Evolutionary conservation across 2,888 invertebrate genomes (phyloP).

Genomic region (Rotaria magnacalcarata): DNA sequence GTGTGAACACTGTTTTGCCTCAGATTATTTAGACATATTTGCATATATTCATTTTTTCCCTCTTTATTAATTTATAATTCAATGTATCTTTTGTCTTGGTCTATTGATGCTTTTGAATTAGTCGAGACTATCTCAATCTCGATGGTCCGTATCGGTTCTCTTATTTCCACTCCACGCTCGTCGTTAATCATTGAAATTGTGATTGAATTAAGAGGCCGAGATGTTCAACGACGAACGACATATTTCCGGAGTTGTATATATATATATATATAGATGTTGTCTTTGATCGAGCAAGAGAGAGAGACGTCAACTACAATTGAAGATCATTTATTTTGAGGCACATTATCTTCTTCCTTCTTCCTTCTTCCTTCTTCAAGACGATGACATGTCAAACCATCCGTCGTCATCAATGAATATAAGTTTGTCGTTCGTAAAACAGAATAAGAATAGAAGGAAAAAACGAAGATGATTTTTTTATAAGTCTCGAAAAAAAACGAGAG

Average conservation of each 20-base stretch:
- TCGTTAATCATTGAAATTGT: neutral
- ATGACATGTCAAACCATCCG: conserved; percentile 2
- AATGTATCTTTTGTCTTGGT: conserved; percentile 15
- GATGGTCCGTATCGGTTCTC: conserved; percentile 22
- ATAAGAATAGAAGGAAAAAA: neutral
- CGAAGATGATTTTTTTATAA: conserved; percentile 18
- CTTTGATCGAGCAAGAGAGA: neutral
- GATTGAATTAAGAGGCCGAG: conserved; percentile 29
- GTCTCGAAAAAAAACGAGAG: neutral
- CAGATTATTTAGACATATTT: neutral
- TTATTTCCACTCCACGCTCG: neutral
- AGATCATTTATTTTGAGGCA: conserved; percentile 31
- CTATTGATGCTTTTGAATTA: neutral
- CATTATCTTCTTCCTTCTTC: conserved; percentile 13
- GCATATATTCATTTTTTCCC: neutral
- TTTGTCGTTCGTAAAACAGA: conserved; percentile 6
- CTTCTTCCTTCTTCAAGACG: conserved; percentile 15
- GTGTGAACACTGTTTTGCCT: neutral
- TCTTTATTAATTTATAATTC: neutral
- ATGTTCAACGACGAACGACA: conserved; percentile 26
- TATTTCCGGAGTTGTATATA: conserved; percentile 9
- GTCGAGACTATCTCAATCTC: neutral
- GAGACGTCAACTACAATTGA: conserved; percentile 19
- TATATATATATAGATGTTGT: neutral
- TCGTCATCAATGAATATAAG: neutral